phyloP scores from a whole-genome alignment of 2,888 invertebrate species.

The Embidobia sp. region DNA sequence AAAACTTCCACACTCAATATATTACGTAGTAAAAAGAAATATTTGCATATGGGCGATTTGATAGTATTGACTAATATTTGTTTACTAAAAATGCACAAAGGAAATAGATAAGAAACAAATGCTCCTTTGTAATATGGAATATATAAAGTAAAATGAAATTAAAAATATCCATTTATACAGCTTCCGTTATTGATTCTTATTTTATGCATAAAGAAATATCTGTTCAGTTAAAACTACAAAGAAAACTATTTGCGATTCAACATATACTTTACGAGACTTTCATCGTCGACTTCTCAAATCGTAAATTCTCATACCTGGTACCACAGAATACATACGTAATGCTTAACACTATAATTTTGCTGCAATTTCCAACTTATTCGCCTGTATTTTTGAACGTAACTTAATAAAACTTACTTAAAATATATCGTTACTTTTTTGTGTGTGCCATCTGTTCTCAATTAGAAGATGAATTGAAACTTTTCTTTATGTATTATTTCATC shows the following conservation, averaged over 20 bases:
- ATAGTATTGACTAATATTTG: no score
- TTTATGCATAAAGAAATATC: constrained; percentile 43
- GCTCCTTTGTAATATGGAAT: no score
- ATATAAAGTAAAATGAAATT: no score
- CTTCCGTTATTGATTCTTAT: constrained; percentile 27
- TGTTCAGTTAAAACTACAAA: constrained; percentile 38
- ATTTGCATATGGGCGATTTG: no score
- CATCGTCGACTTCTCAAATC: constrained; percentile 74
- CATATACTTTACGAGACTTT: constrained; percentile 74
- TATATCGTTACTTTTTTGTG: constrained; percentile 32
- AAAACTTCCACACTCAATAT: no score
- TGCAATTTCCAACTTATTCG: constrained; percentile 69
- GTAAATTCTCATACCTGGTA: constrained; percentile 74
- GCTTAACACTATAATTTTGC: constrained; percentile 77
- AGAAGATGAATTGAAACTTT: background rate
- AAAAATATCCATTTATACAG: no score
- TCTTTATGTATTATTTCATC: no score
- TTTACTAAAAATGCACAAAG: no score
- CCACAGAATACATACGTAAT: constrained; percentile 69
- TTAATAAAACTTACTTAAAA: constrained; percentile 53
- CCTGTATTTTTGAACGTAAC: constrained; percentile 48
- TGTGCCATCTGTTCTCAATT: constrained; percentile 62
- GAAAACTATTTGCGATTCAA: constrained; percentile 56
- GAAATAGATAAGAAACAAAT: no score
- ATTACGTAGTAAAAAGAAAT: no score